Evolutionary conservation across 2,888 invertebrate genomes (phyloP), one percentile per base, ranked within the genome.

Genomic region (Aquatica leii): DNA sequence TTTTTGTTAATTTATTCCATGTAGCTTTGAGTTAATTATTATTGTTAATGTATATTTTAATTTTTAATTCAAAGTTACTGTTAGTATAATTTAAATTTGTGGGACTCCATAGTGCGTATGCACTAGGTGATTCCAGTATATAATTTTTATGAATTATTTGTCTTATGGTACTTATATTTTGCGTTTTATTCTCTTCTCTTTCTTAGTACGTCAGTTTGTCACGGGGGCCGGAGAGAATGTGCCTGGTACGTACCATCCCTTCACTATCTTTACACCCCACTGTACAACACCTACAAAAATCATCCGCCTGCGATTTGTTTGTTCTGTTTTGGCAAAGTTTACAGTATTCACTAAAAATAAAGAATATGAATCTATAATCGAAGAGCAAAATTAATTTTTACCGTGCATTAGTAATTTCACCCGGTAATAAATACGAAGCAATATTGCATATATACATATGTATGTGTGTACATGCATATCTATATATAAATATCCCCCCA

Each of bases 161-260:
- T 81, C 77, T 80, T 80, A 81, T 77, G 80, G 79, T 74, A 80
- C 80, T 81, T 82, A 82, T 81, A 82, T 82, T 82, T 82, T 82
- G 80, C 80, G 81, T 82, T 82, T 80, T 81, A 65, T 66, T 76
- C 75, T 81, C 80, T 82, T 82, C 80, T 82, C 79, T 81, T 82
- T 80, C 80, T 81, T 82, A 82, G 82, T 82, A 82, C 82, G 82
- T 82, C 82, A 82, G 80, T 82, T 81, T 82, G 82, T 82, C 81
- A 81, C 82, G 82, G 82, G 82, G 81, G 82, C 82, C 79, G 82
- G 82, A 81, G 82, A 82, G 78, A 82, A 82, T 82, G 79, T 82
- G 78, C 81, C 82, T 82, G 82, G 82, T 82, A 82, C 80, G 82
- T 82, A 82, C 82, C 71, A 73, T 69, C 73, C 78, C 76, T 71